Percentiles rank a stretch among this genome's conserved stretches.
Evolutionary conservation across 2,113 vertebrate species (phyloP).

Genomic region (Perca flavescens): DNA sequence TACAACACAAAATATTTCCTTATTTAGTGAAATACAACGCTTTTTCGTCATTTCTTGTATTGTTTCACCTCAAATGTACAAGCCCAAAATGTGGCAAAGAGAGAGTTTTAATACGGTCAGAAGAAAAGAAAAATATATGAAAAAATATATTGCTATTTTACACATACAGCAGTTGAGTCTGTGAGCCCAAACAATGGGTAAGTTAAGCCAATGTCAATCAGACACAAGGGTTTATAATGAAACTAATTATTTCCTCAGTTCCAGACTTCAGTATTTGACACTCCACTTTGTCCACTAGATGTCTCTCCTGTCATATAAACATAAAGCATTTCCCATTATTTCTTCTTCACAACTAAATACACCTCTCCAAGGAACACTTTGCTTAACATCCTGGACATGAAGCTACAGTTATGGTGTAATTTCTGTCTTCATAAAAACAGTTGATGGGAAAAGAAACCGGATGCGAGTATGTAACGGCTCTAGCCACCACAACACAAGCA

Average conservation of each 20-base stretch:
- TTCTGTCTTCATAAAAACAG: constrained; percentile 4
- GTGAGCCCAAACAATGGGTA: background rate
- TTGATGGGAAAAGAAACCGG: constrained; percentile 21
- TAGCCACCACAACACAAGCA: constrained; percentile 22
- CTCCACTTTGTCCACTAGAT: constrained; percentile 49
- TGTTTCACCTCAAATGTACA: background rate
- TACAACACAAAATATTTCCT: too few species aligned
- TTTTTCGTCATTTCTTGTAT: background rate
- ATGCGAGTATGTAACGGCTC: background rate
- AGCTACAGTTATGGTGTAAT: background rate
- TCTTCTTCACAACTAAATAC: background rate
- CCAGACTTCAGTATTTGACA: background rate
- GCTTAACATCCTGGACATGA: background rate
- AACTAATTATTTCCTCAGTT: background rate
- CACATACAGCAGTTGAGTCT: background rate
- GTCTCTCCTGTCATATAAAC: constrained; percentile 51
- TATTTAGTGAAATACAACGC: background rate
- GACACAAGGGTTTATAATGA: background rate
- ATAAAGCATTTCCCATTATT: too few species aligned
- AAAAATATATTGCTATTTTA: background rate
- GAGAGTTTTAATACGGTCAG: background rate
- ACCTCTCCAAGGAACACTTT: background rate
- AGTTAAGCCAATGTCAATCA: background rate
- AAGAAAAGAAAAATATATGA: background rate
- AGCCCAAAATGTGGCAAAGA: too few species aligned